These are phyloP conservation scores for Aurelia sp. DNA, from an alignment of 30 jellyfish, hydroid and myxozoan genomes.

Conservation along the genomic window DNA sequence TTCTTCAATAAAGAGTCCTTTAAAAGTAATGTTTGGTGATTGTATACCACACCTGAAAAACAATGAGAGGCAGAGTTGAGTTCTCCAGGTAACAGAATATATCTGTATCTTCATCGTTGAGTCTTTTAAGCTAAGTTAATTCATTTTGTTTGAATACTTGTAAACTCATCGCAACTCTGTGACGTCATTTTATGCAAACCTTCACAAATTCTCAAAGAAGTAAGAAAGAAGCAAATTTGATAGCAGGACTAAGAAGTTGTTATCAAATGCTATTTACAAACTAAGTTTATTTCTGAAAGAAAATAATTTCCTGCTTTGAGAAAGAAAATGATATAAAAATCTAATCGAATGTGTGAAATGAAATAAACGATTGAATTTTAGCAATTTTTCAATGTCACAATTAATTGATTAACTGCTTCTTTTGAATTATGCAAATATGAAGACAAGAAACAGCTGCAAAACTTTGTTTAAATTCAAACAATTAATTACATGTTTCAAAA, in stretches of 20 bases:
- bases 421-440: slow-evolving; percentile 7
- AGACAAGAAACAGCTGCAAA: slow-evolving; percentile 29
- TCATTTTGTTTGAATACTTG: too few species aligned
- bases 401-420: slow-evolving; percentile 27
- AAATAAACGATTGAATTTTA: not conserved
- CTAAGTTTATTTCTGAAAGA: not conserved
- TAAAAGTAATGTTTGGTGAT: too few species aligned
- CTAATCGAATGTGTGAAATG: slow-evolving; percentile 8
- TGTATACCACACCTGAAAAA: too few species aligned
- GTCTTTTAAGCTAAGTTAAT: too few species aligned
- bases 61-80: too few species aligned
- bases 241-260: not conserved
- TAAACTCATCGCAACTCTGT: too few species aligned
- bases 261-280: slow-evolving; percentile 21
- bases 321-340: not conserved
- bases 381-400: slow-evolving; percentile 3
- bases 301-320: slow-evolving; percentile 16
- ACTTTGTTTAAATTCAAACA: not conserved
- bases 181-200: too few species aligned
- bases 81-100: too few species aligned
- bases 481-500: not conserved
- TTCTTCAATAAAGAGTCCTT: too few species aligned
- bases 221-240: not conserved
- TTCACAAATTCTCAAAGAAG: not conserved
- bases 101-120: too few species aligned